Evolutionary conservation across 2,888 invertebrate species (phyloP).

Genomic region (Erannis defoliaria): DNA sequence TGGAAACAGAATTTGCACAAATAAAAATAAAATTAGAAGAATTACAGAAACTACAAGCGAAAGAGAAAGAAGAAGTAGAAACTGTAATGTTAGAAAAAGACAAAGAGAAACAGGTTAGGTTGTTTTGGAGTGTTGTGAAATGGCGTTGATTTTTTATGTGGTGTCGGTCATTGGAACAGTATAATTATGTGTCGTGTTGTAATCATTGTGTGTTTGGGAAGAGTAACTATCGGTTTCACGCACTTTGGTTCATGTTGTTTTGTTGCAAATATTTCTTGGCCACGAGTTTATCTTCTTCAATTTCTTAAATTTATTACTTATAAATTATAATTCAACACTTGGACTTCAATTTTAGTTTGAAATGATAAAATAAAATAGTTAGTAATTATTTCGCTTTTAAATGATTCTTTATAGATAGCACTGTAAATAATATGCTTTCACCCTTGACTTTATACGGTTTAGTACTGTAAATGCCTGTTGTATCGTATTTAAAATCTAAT

Average conservation of each 20-base stretch:
- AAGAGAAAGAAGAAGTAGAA: slow-evolving; percentile 66
- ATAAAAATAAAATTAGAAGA: slow-evolving; percentile 60
- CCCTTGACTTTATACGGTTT: slow-evolving; percentile 6
- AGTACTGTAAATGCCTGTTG: slow-evolving; percentile 23
- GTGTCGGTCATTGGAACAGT: slow-evolving; percentile 33
- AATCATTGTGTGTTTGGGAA: slow-evolving; percentile 1
- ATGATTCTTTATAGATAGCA: background rate
- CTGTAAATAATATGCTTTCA: slow-evolving; percentile 15
- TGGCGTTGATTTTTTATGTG: slow-evolving; percentile 33
- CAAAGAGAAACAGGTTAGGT: slow-evolving; percentile 73
- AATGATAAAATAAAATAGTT: background rate
- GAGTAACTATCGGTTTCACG: slow-evolving; percentile 10
- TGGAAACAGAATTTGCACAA: slow-evolving; percentile 53
- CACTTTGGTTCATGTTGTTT: slow-evolving; percentile 16
- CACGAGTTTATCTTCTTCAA: background rate
- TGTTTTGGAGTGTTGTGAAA: slow-evolving; percentile 47
- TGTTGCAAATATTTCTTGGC: slow-evolving; percentile 8
- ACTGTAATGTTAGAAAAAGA: slow-evolving; percentile 59
- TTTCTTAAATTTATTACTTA: background rate
- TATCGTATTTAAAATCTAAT: slow-evolving; percentile 57
- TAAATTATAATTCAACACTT: background rate
- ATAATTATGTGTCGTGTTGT: slow-evolving; percentile 26
- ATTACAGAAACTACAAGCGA: slow-evolving; percentile 54
- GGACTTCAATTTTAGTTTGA: background rate
- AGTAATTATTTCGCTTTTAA: background rate